Conservation (phyloP, 1,140 invertebrate species). For the Drosophila arawakana region DNA sequence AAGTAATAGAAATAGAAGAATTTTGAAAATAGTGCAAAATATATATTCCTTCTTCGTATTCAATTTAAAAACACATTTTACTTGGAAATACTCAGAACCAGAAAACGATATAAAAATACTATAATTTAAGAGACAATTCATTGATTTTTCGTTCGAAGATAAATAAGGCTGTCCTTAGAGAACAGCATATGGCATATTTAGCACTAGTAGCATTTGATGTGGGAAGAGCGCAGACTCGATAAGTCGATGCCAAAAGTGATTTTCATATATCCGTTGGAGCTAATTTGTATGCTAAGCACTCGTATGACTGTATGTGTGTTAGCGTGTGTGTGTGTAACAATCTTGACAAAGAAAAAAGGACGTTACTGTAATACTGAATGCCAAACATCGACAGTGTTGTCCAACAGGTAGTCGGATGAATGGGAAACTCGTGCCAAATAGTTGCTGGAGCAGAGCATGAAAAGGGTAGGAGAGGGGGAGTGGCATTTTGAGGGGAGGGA, state of each 20-base stretch:
- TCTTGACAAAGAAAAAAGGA: background rate
- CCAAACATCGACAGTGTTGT: conserved; percentile 19
- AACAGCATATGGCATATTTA: no score
- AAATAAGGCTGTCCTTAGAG: no score
- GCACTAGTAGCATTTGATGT: background rate
- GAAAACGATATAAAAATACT: no score
- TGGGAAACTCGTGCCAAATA: conserved; percentile 27
- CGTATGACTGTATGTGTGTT: conserved; percentile 30
- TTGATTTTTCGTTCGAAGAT: no score
- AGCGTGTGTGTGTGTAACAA: conserved; percentile 21
- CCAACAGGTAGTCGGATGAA: conserved; percentile 64
- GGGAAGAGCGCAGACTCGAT: conserved; percentile 59
- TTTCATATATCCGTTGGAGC: conserved; percentile 74
- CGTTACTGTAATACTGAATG: conserved; percentile 21
- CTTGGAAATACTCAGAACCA: no score
- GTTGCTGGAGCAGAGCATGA: background rate
- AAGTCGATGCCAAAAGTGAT: conserved; percentile 76
- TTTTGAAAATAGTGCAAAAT: no score
- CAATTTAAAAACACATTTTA: no score
- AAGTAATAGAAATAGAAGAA: no score
- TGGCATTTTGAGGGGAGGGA: background rate
- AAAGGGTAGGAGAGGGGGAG: background rate
- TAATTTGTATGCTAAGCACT: conserved; percentile 82
- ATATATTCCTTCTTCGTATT: no score
- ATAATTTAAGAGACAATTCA: no score